Conservation (phyloP, 2,113 vertebrate species). For the Melanocharis versteri region DNA sequence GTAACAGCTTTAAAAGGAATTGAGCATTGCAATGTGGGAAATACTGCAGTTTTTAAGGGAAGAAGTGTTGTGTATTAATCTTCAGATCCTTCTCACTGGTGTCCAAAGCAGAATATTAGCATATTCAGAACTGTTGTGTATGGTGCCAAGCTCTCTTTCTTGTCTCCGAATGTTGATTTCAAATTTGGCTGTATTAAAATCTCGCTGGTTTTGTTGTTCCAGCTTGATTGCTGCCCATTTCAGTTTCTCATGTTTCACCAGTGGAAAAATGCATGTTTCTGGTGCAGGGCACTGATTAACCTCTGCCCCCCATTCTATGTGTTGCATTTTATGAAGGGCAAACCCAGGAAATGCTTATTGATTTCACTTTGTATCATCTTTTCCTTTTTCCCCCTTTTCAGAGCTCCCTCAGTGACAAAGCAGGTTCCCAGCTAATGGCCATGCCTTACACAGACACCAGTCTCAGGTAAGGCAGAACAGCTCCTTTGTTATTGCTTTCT, state of each 20-base stretch:
- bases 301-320: background rate
- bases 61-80: background rate
- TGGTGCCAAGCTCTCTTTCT: background rate
- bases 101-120: background rate
- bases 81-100: background rate
- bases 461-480: constrained; percentile 77
- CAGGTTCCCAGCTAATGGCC: constrained; percentile 81
- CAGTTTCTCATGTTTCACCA: background rate
- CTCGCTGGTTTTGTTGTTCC: background rate
- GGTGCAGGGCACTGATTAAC: background rate
- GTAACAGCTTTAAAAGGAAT: background rate
- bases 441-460: constrained; percentile 83
- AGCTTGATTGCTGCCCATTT: background rate
- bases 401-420: constrained; percentile 76
- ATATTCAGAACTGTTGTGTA: background rate
- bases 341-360: background rate
- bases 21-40: background rate
- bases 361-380: background rate
- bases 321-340: background rate
- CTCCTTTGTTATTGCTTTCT: background rate
- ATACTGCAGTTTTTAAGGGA: background rate
- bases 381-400: constrained; percentile 35
- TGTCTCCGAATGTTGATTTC: background rate
- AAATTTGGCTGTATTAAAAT: background rate
- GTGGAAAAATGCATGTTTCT: background rate